Conservation (phyloP, 1,140 invertebrate genomes). For the Zaprionus africanus region DNA sequence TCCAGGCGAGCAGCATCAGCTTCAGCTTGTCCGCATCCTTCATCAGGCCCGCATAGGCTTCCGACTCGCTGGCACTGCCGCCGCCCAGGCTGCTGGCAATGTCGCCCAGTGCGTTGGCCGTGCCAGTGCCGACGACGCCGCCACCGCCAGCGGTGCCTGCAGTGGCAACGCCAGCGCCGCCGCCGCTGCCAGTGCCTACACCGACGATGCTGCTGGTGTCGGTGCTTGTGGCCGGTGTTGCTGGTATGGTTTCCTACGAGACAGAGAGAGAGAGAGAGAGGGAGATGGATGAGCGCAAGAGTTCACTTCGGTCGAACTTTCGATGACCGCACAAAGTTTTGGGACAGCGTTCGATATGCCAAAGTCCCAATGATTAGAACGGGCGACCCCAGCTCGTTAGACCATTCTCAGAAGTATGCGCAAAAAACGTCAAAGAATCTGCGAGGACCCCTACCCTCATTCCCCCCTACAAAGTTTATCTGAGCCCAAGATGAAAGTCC, state of each 20-base stretch:
- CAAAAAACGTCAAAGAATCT: constrained; percentile 64
- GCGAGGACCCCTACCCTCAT: not conserved
- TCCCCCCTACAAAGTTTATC: constrained; percentile 56
- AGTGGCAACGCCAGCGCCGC: constrained; percentile 37
- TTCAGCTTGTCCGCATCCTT: constrained; percentile 94
- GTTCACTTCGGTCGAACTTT: constrained; percentile 52
- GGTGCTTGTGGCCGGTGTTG: constrained; percentile 76
- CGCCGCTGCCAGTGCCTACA: constrained; percentile 46
- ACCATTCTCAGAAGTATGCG: constrained; percentile 69
- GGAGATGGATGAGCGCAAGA: constrained; percentile 28
- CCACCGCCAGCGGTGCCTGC: constrained; percentile 34
- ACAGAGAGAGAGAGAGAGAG: not conserved
- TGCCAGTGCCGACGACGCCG: constrained; percentile 34
- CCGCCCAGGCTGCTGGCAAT: constrained; percentile 54
- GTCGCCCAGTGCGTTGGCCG: constrained; percentile 36
- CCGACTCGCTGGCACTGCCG: constrained; percentile 65
- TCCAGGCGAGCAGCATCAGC: constrained; percentile 93
- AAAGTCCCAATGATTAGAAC: constrained; percentile 74
- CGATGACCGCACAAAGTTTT: constrained; percentile 68
- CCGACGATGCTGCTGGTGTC: constrained; percentile 69
- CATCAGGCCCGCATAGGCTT: constrained; percentile 85
- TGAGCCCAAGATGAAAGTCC: constrained; percentile 48
- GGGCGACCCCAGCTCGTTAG: constrained; percentile 59
- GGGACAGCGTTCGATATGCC: constrained; percentile 65
- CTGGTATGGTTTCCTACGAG: constrained; percentile 72